A percentile compares a stretch with the other conserved stretches of the same genome.
Evolutionary conservation across 2,797 vertebrate species (phyloP).

Genomic region (Nannoperca australis): DNA sequence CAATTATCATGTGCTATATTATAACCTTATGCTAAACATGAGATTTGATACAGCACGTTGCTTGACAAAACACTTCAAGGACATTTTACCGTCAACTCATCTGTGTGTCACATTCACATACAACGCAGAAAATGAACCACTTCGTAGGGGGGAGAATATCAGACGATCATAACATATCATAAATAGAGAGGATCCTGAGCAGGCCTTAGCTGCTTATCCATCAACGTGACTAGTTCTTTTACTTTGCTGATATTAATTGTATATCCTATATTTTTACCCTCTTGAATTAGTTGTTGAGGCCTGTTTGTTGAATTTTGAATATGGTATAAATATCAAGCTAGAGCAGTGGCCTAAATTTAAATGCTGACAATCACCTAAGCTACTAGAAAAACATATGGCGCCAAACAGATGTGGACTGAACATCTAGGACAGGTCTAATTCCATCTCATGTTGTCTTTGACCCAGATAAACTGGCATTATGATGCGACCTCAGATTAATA

Average conservation of each 20-base stretch:
- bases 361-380: constrained; percentile 62
- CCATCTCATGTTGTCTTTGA: constrained; percentile 73
- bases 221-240: constrained; percentile 2
- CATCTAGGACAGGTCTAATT: constrained; percentile 81
- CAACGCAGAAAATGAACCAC: constrained; percentile 20
- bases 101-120: constrained; percentile 24
- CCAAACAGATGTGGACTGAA: constrained; percentile 71
- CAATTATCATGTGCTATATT: constrained; percentile 64
- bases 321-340: constrained; percentile 49
- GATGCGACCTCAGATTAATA: constrained; percentile 80
- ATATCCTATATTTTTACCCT: constrained; percentile 24
- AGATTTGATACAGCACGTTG: constrained; percentile 48
- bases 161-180: constrained; percentile 26
- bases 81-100: constrained; percentile 42
- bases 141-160: background rate
- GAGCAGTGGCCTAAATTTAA: constrained; percentile 39
- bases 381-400: constrained; percentile 71
- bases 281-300: constrained; percentile 49
- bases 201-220: constrained; percentile 5
- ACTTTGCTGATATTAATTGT: constrained; percentile 19
- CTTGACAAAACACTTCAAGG: constrained; percentile 60
- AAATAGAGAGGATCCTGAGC: constrained; percentile 20
- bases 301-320: constrained; percentile 37
- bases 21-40: constrained; percentile 66
- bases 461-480: constrained; percentile 80